These are phyloP conservation scores for Petrocephalus microphthalmus DNA, from an alignment of 2,113 vertebrate genomes.

Conservation along the genomic window DNA sequence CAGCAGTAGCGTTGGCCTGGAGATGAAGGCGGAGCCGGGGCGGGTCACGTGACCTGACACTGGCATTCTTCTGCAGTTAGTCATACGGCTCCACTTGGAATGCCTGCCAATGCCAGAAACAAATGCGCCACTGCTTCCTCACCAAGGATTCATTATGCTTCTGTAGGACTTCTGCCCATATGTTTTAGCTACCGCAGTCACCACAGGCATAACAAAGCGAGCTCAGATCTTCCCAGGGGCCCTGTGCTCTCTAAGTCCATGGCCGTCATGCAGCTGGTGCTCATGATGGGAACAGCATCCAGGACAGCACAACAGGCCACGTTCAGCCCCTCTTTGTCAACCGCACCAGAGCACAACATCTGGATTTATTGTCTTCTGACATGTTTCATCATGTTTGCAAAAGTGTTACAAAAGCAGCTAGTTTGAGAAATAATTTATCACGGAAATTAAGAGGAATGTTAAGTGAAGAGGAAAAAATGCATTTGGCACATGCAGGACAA, in stretches of 20 bases:
- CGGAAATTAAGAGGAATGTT: constrained; percentile 39
- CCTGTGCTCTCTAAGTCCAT: neutral
- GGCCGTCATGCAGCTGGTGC: neutral
- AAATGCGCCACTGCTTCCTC: neutral
- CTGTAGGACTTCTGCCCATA: neutral
- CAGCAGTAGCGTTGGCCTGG: neutral
- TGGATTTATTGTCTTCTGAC: neutral
- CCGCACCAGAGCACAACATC: neutral
- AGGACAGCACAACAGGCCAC: neutral
- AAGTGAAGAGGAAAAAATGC: constrained; percentile 15
- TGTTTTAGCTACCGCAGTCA: neutral
- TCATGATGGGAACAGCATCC: neutral
- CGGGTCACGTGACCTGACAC: neutral
- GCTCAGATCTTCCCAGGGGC: neutral
- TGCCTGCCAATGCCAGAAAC: neutral
- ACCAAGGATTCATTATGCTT: neutral
- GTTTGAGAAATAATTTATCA: constrained; percentile 19
- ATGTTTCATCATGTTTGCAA: constrained; percentile 48
- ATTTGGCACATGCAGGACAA: constrained; percentile 4
- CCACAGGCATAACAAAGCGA: neutral
- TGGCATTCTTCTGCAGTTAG: neutral
- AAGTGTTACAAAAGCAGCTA: constrained; percentile 33
- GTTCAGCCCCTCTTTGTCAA: neutral
- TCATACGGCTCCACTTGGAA: neutral
- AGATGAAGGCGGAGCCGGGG: neutral